Conservation (phyloP, 2,797 vertebrate genomes). For the Platyrinchus mystaceus region DNA sequence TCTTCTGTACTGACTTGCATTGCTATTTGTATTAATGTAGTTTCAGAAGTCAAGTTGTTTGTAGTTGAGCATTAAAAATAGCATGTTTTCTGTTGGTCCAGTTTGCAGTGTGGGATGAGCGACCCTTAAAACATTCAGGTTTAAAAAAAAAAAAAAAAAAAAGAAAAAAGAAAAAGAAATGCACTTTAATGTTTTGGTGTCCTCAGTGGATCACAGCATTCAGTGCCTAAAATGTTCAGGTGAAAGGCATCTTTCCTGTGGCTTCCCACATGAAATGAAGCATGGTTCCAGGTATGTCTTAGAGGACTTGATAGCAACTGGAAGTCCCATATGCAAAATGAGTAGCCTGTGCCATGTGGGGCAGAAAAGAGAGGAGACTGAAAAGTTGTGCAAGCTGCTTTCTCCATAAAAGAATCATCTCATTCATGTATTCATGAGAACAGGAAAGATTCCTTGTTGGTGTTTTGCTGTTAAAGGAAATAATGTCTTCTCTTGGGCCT, state of each 20-base stretch:
- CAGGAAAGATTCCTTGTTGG: neutral
- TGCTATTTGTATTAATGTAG: neutral
- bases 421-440: neutral
- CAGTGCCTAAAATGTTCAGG: constrained; percentile 21
- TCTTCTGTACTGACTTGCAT: neutral
- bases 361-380: neutral
- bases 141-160: neutral
- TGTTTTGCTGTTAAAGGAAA: neutral
- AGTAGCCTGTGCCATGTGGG: neutral
- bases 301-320: neutral
- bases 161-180: neutral
- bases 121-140: constrained; percentile 2
- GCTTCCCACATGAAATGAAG: neutral
- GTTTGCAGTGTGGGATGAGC: neutral
- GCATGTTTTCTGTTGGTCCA: neutral
- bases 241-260: neutral
- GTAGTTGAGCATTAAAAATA: neutral
- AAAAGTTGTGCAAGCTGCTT: neutral
- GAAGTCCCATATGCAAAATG: neutral
- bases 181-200: constrained; percentile 22
- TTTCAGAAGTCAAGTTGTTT: neutral
- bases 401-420: neutral
- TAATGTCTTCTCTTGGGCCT: neutral
- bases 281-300: neutral
- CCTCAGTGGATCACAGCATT: neutral